These are phyloP conservation scores for Cyrtodaria siliqua DNA, from an alignment of 2,888 invertebrate species.

Conservation along the genomic window DNA sequence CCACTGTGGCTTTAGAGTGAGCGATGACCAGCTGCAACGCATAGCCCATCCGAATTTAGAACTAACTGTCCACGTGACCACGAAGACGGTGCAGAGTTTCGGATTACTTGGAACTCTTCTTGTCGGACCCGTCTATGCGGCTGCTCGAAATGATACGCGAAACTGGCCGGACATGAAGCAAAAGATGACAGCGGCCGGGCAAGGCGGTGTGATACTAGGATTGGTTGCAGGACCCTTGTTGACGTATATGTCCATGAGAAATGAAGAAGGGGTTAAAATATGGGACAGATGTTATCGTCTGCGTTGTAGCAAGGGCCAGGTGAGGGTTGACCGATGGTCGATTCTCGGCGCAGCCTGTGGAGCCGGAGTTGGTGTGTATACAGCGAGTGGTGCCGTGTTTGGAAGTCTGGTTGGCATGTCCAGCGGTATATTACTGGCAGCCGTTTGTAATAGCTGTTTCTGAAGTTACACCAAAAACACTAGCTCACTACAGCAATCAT, in stretches of 20 bases:
- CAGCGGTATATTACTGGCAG: conserved; percentile 42
- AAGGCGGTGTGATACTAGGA: conserved; percentile 53
- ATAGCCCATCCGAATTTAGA: conserved; percentile 46
- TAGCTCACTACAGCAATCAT: too few species aligned
- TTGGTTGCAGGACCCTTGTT: conserved; percentile 43
- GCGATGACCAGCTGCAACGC: conserved; percentile 51
- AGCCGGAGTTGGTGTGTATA: conserved; percentile 28
- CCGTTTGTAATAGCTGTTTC: conserved; percentile 23
- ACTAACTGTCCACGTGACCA: conserved; percentile 53
- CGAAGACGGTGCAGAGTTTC: conserved; percentile 51
- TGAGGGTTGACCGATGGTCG: conserved; percentile 55
- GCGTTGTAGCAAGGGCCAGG: conserved; percentile 55
- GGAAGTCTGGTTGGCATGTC: conserved; percentile 63
- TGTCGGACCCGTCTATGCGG: conserved; percentile 56
- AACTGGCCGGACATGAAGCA: conserved; percentile 45
- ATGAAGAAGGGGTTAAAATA: conserved; percentile 33
- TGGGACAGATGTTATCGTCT: conserved; percentile 61
- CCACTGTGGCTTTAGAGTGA: not conserved
- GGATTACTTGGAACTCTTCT: conserved; percentile 55
- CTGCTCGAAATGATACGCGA: conserved; percentile 48
- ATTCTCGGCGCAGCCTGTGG: conserved; percentile 44
- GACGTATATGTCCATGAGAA: conserved; percentile 43
- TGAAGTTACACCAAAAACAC: too few species aligned
- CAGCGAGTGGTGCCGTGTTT: conserved; percentile 45
- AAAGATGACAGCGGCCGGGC: conserved; percentile 49